Base-by-base conservation (phyloP, 2,888 invertebrate genomes). In the Ormyrus labotus region DNA sequence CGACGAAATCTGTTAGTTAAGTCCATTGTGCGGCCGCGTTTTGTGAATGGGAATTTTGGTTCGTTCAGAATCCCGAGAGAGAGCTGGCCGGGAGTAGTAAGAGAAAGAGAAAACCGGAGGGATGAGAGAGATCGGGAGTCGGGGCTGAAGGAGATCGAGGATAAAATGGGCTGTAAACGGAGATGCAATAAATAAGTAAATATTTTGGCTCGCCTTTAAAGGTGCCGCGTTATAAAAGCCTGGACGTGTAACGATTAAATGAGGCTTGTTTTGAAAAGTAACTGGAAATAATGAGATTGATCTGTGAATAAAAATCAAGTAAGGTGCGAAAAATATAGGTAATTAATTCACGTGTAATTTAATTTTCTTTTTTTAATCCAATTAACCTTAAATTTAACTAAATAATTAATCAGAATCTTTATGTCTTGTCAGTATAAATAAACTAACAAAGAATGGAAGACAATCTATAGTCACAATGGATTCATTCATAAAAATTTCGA, bases 1-100 rank as follows among this genome's bases (percentile, higher is more conserved):
- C 85, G 84, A 85, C 85, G 81, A 88, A 87, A 86, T 87, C 87
- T 87, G 85, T 86, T 87, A 86, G 88, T 87, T 87, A 86, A 85
- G 83, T 82, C 85, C 84, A 89, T 89, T 89, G 87, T 88, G 85
- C 51, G 6, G 50, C 9, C 47, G 84, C 79, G 85, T 83, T 86
- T 88, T 85, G 85, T 87, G 88, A 87, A 88, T 89, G 88, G 85
- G 64, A 80, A 76, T 76, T 58, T 80, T 60, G 65, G 75, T 75
- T 75, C 76, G 80, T 76, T 80, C 80, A 71, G 71, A 67, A 55
- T 67, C 67, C 60, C 61, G 73, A 53, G 60, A 71, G 74, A 50
- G 47, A 47, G 57, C n/a, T 6, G 34, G 34, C 10, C 3, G 6
- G 45, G 34, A 34, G 45, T 11, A 0, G 9, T 11, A 11, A 34